A percentile compares a stretch with the other conserved stretches of the same genome.
These are phyloP conservation scores for Molossus alvarezi DNA, from an alignment of 2,797 vertebrate genomes.

Conservation along the genomic window DNA sequence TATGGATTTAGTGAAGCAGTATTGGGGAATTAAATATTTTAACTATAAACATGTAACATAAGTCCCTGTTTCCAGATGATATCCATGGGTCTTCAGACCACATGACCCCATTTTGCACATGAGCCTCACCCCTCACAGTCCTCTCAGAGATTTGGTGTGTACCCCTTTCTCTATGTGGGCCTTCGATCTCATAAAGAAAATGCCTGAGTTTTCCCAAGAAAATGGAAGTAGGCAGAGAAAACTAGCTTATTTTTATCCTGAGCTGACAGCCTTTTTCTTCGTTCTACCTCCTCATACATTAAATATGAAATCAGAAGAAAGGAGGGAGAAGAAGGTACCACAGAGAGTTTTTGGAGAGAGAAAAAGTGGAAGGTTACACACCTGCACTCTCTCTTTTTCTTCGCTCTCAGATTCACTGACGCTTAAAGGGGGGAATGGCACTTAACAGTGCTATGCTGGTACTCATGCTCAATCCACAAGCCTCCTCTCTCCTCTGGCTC, in stretches of 20 bases:
- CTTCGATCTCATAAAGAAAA: slow-evolving; percentile 27
- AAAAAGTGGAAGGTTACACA: slow-evolving; percentile 55
- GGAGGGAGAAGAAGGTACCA: not conserved
- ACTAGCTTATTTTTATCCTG: slow-evolving; percentile 60
- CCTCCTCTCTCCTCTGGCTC: slow-evolving; percentile 62
- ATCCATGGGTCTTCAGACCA: not conserved
- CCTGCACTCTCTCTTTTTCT: slow-evolving; percentile 63
- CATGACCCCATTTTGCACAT: not conserved
- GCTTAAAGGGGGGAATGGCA: slow-evolving; percentile 25
- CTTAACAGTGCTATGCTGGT: slow-evolving; percentile 73
- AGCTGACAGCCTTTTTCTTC: slow-evolving; percentile 26
- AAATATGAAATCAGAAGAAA: slow-evolving; percentile 57
- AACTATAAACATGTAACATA: not conserved
- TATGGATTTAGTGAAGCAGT: not conserved
- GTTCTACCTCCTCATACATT: slow-evolving; percentile 57
- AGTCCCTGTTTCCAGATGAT: slow-evolving; percentile 6
- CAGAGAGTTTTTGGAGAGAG: slow-evolving; percentile 52
- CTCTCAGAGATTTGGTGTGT: not conserved
- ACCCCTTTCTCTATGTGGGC: not conserved
- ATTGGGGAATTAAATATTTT: not conserved
- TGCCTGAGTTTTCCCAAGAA: slow-evolving; percentile 34
- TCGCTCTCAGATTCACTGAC: slow-evolving; percentile 64
- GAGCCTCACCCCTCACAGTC: not conserved
- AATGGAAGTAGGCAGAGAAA: slow-evolving; percentile 48
- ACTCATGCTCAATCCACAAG: slow-evolving; percentile 48